Evolutionary conservation across 2,113 vertebrate genomes (phyloP), one percentile per base, ranked within the genome.

Genomic region (Perca schrenkii): DNA sequence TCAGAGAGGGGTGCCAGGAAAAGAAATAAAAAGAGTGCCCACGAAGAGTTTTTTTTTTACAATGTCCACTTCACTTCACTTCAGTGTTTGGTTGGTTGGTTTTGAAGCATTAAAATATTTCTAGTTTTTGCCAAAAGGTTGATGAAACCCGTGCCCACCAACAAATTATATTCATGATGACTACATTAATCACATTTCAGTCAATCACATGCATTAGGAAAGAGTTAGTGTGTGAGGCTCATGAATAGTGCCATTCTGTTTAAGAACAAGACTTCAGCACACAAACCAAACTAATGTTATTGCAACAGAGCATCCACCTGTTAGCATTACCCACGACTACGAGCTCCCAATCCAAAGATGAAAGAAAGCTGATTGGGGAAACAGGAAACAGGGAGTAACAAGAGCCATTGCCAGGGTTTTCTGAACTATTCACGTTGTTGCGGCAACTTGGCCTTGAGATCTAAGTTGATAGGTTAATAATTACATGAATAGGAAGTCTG

Each of bases 341-440:
- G 7, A 75, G 64, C 82, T 79, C 85, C 87, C 85, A 80, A 25
- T 50, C 15, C 28, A 0, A 6, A 71, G 77, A 85, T 88, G 71
- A 89, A 89, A 89, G 62, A 1, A 14, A 58, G 75, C 25, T 79
- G 74, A 92, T 87, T 79, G 74, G 73, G 79, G 81, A 87, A 87
- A 85, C 79, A 88, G 90, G 89, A 93, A 89, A 79, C 54, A 4
- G 19, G 28, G 40, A 88, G 82, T 77, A 74, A 88, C 81, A 60
- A 72, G 63, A 66, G 50, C 16, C 57, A 43, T 43, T 4, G 66
- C 70, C 25, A n/a, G 56, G 76, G 65, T 72, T 86, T 22, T 47
- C 46, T 58, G 53, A 16, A 63, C 31, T 71, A 76, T 69, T 79
- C 62, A 80, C 28, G 15, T 76, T 49, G 28, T 40, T 15, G 21